Conservation (phyloP, 2,888 invertebrate species). For the Plagiodera versicolora region DNA sequence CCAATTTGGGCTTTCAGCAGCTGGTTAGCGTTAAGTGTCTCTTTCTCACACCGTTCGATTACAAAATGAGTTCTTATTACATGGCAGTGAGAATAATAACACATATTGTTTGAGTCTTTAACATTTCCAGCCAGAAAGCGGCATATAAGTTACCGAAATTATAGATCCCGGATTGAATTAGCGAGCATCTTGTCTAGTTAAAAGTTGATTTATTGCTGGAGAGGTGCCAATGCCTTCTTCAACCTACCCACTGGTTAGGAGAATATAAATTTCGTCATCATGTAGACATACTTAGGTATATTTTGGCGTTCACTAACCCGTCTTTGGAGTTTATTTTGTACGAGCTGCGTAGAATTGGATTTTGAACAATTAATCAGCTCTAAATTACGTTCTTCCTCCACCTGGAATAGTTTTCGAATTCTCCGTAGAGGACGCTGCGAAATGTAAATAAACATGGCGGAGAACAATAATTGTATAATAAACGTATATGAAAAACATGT, state of each 20-base stretch:
- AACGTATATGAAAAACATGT: too few species aligned
- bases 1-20: background rate
- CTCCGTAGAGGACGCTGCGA: too few species aligned
- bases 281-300: background rate
- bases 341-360: too few species aligned
- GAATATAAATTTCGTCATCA: background rate
- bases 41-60: background rate
- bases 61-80: background rate
- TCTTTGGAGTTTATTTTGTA: background rate
- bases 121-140: background rate
- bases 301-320: background rate
- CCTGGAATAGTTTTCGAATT: too few species aligned
- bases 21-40: background rate
- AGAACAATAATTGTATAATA: too few species aligned
- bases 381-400: too few species aligned
- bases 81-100: background rate
- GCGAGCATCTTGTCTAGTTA: background rate
- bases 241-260: background rate
- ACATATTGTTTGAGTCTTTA: background rate
- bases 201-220: background rate
- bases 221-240: background rate
- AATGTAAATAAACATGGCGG: too few species aligned
- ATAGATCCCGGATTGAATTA: background rate
- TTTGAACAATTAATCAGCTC: too few species aligned
- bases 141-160: background rate